Evolutionary conservation across 2,113 vertebrate species (phyloP), one percentile per base, ranked within the genome.

Genomic region (Brienomyrus longianalis): DNA sequence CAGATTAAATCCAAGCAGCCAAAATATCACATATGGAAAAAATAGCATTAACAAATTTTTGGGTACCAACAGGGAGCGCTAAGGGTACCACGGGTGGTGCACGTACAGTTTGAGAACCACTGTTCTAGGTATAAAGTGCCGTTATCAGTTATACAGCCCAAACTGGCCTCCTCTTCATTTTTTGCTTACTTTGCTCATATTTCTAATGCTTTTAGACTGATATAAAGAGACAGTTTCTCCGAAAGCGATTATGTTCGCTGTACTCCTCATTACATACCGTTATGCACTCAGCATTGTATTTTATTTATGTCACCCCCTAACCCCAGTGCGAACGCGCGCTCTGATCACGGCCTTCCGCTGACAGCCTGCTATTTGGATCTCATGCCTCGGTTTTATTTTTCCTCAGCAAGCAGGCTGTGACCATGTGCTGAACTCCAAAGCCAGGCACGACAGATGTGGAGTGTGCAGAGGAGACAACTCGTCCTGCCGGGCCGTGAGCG

Each of bases 381-480:
- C 59, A 11, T 90, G 1, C 90, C 10, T 86, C 3, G 11, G n/a
- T 31, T 31, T 83, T 80, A 2, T 80, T 80, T 43, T 43, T 4
- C 74, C 35, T 48, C 93, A 99, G 98, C 98, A 99, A 98, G 98
- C 98, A 74, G 98, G 98, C 92, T 99, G 98, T 92, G 98, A 99
- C 94, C 98, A 98, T 0, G 94, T 99, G 86, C 95, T 99, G 90
- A 98, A 99, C 94, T 99, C 98, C 0, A 99, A 98, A 94, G 97
- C 97, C 87, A 96, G 94, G 92, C 97, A 96, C 94, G 98, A 99
- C 95, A 99, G 98, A 92, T 99, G 98, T 91, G 98, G 98, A 19
- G 97, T 99, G 88, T 99, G 98, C 91, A 98, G 98, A 6, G 98
- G 98, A 35, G 98, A 99, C 94, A 97, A 98, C 93, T 98, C 98